Percentiles rank a stretch among this genome's conserved stretches.
Conservation (phyloP, 2,113 vertebrate species). For the Callaeas wilsoni region DNA sequence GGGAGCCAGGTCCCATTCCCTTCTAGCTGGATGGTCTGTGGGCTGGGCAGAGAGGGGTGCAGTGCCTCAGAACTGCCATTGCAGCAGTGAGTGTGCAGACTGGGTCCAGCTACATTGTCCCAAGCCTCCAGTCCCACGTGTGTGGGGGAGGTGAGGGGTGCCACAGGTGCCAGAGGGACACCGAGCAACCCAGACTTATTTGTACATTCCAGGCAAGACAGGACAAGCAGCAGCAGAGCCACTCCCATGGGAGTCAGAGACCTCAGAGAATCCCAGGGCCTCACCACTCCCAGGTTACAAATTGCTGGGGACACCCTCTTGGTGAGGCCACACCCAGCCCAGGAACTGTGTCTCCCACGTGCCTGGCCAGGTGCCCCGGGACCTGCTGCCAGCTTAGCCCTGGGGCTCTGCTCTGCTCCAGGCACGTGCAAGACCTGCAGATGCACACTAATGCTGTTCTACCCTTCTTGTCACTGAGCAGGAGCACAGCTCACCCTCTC, state of each 20-base stretch:
- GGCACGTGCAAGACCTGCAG: neutral
- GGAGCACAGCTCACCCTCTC: neutral
- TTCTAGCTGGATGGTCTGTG: neutral
- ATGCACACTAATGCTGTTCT: accelerated
- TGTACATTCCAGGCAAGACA: neutral
- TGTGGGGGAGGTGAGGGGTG: neutral
- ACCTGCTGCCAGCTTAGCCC: neutral
- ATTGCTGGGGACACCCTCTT: neutral
- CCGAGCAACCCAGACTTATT: neutral
- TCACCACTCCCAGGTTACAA: neutral
- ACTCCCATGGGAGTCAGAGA: slow-evolving; percentile 26
- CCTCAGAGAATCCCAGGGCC: slow-evolving; percentile 32
- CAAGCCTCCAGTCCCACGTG: accelerated
- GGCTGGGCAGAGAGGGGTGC: neutral
- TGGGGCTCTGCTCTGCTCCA: neutral
- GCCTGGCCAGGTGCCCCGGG: neutral
- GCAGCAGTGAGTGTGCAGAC: neutral
- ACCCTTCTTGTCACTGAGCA: neutral
- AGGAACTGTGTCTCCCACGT: neutral
- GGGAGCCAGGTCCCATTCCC: neutral
- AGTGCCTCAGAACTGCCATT: neutral
- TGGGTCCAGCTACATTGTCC: neutral
- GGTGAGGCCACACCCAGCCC: neutral
- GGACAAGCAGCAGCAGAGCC: neutral
- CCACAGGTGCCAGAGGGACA: neutral